These are phyloP conservation scores for Mionectes macconnelli DNA, from an alignment of 2,113 vertebrate genomes.

Conservation along the genomic window DNA sequence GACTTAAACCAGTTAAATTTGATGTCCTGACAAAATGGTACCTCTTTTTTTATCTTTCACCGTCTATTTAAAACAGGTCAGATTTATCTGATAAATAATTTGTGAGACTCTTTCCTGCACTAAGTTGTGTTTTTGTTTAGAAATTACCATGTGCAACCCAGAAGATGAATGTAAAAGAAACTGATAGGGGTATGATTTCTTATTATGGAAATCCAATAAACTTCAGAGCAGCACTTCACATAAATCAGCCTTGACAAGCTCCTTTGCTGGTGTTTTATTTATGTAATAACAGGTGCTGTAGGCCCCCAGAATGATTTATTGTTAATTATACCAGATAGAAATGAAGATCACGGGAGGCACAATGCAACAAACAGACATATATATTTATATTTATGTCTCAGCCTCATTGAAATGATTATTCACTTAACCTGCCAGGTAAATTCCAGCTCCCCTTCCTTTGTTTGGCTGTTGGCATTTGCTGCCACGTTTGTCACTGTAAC, in stretches of 20 bases:
- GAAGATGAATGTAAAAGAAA: conserved; percentile 50
- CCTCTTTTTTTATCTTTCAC: neutral
- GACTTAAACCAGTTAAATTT: neutral
- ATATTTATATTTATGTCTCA: neutral
- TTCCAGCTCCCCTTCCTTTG: neutral
- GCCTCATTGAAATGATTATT: neutral
- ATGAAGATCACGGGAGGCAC: neutral
- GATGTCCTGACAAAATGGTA: neutral
- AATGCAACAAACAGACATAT: neutral
- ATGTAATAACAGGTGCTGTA: conserved; percentile 54
- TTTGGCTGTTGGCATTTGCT: neutral
- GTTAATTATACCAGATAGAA: conserved; percentile 63
- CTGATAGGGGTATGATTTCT: conserved; percentile 56
- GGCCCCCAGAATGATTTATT: conserved; percentile 45
- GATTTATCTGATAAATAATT: neutral
- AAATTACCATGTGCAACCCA: neutral
- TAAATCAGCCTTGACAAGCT: conserved; percentile 67
- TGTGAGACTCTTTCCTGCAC: neutral
- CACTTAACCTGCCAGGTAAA: neutral
- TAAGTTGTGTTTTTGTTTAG: conserved; percentile 22
- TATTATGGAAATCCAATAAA: conserved; percentile 71
- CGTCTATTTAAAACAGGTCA: neutral
- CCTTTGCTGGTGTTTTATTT: conserved; percentile 69
- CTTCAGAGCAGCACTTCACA: conserved; percentile 59
- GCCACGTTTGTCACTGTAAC: neutral